Evolutionary conservation across 2,888 invertebrate genomes (phyloP), one percentile per base, ranked within the genome.

Genomic region (Plagodis pulveraria): DNA sequence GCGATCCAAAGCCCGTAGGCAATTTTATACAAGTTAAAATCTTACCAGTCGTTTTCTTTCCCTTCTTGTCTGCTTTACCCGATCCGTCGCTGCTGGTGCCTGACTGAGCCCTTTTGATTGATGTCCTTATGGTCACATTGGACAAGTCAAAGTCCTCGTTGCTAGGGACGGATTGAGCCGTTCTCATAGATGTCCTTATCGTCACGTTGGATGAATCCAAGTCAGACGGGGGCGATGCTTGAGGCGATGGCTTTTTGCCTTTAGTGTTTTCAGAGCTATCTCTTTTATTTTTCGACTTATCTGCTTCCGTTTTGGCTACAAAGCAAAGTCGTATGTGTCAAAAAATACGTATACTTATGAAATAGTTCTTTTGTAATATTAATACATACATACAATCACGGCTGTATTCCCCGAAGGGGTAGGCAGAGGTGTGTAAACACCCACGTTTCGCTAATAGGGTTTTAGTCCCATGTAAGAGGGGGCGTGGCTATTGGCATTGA

Each of bases 131-230:
- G 0, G 89, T 89, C 7, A 90, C 78, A 46, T 89, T 89, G 0
- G 86, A 84, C 0, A 66, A 65, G 56, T 90, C 88, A 0, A 84
- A 55, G 48, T 87, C 87, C 22, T 22, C 8, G 77, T 67, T 0
- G 66, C 62, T 0, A 76, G 75, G 0, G 81, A 77, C 36, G 58
- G 48, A 22, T 10, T 48, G 49, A 0, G 64, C 48, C 2, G 74
- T 67, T 46, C 79, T 74, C 0, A 71, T 72, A 2, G 88, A 83
- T 53, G 69, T 77, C 0, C 89, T 74, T 0, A 86, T 59, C 0
- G 89, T 89, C 6, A 90, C 78, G 47, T 89, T 89, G 0, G 86
- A 84, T 0, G 66, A 65, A 56, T 90, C 88, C 0, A 84, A 55
- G 48, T 87, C 87, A 8, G 77, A 68, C 0, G 66, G 62, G 0